Conservation (phyloP, 2,888 invertebrate genomes). For the Magallana nippona region DNA sequence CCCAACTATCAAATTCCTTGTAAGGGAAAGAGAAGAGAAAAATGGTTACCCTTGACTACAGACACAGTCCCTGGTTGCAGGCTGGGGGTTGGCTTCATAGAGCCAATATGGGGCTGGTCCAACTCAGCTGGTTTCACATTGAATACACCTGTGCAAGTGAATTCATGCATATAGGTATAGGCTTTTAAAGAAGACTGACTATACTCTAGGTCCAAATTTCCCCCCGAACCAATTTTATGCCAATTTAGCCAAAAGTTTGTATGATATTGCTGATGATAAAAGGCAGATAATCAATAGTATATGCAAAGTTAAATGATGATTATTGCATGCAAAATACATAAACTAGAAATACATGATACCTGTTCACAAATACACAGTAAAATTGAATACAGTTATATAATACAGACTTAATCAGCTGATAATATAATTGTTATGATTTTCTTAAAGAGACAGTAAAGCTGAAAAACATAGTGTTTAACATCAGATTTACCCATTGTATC, state of each 20-base stretch:
- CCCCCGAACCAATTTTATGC: not conserved
- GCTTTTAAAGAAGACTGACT: slow-evolving; percentile 4
- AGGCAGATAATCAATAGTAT: not conserved
- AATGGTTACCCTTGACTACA: slow-evolving; percentile 58
- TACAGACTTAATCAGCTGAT: too few species aligned
- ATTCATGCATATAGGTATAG: slow-evolving; percentile 33
- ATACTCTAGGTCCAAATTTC: not conserved
- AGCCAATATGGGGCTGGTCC: slow-evolving; percentile 25
- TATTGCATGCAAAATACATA: not conserved
- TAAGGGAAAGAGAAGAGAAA: not conserved
- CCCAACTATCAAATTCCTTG: not conserved
- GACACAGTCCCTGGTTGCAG: slow-evolving; percentile 50
- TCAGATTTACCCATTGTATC: too few species aligned
- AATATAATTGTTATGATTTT: too few species aligned
- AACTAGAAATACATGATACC: slow-evolving; percentile 16
- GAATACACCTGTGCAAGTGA: slow-evolving; percentile 49
- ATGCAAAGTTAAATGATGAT: not conserved
- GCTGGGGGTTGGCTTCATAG: slow-evolving; percentile 42
- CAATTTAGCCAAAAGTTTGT: not conserved
- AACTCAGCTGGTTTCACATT: slow-evolving; percentile 47
- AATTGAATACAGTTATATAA: too few species aligned
- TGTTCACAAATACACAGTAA: slow-evolving; percentile 11
- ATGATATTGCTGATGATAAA: not conserved
- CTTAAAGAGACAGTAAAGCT: too few species aligned
- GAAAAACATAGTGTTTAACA: too few species aligned